Evolutionary conservation across 2,113 vertebrate genomes (phyloP).

Genomic region (Lophius piscatorius): DNA sequence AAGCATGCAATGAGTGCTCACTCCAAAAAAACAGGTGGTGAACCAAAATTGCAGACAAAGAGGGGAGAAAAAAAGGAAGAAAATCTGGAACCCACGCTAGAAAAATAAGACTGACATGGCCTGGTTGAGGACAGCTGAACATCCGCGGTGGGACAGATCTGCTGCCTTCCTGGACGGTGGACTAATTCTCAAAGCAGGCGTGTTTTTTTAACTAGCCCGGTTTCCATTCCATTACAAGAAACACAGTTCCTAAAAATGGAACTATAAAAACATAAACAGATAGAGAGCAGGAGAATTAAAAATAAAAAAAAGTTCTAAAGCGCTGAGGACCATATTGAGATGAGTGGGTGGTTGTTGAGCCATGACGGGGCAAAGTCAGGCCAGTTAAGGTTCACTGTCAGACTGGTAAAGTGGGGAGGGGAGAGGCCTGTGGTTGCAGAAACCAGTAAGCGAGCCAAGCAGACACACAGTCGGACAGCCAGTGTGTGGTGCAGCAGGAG

Average conservation of each 20-base stretch:
- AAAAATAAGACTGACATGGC: constrained; percentile 13
- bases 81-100: constrained; percentile 51
- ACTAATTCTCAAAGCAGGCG: constrained; percentile 42
- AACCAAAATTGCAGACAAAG: constrained; percentile 34
- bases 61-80: constrained; percentile 29
- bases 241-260: constrained; percentile 39
- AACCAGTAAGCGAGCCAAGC: constrained; percentile 29
- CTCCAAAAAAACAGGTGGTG: constrained; percentile 70
- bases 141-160: constrained; percentile 16
- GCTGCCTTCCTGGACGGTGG: constrained; percentile 14
- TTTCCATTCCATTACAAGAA: constrained; percentile 43
- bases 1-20: constrained; percentile 36
- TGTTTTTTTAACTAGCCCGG: constrained; percentile 15
- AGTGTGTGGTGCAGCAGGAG: constrained; percentile 55
- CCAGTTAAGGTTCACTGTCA: constrained; percentile 28
- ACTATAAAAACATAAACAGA: constrained; percentile 42
- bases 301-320: constrained; percentile 19
- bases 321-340: constrained; percentile 16
- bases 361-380: constrained; percentile 39
- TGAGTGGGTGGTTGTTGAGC: constrained; percentile 41
- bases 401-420: constrained; percentile 15
- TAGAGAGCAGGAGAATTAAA: constrained; percentile 10
- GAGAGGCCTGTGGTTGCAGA: constrained; percentile 32
- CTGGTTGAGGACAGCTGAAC: constrained; percentile 44
- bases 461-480: constrained; percentile 40